Evolutionary conservation across 2,888 invertebrate species (phyloP).

Genomic region (Idaea straminata): DNA sequence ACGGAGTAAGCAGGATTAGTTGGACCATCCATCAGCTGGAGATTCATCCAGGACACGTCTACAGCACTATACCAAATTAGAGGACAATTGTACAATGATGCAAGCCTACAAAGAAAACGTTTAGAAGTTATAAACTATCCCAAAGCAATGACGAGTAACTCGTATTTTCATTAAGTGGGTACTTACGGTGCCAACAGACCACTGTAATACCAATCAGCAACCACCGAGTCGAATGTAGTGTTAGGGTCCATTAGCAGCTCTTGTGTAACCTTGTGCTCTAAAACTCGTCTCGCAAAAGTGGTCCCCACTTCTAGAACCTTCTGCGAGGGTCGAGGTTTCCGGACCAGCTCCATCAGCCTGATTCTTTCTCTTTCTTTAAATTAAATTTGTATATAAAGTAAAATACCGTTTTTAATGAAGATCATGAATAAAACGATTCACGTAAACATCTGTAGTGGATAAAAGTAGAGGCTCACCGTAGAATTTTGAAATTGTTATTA

Average conservation of each 20-base stretch:
- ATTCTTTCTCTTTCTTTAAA: constrained; percentile 21
- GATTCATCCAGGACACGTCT: constrained; percentile 46
- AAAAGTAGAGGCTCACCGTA: too few species aligned
- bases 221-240: constrained; percentile 41
- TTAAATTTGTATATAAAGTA: not conserved
- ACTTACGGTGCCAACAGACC: constrained; percentile 57
- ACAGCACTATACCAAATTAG: constrained; percentile 51
- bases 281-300: constrained; percentile 31
- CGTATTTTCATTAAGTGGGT: not conserved
- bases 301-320: constrained; percentile 35
- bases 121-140: not conserved
- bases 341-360: constrained; percentile 27
- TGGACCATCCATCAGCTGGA: constrained; percentile 45
- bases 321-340: constrained; percentile 30
- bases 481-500: too few species aligned
- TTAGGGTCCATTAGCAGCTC: constrained; percentile 38
- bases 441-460: too few species aligned
- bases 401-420: not conserved
- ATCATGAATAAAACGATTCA: not conserved
- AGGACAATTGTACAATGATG: constrained; percentile 49
- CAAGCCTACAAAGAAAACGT: constrained; percentile 35
- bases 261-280: constrained; percentile 43
- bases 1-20: constrained; percentile 40
- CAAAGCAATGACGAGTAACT: not conserved
- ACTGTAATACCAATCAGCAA: constrained; percentile 54